Percentiles rank a stretch among this genome's conserved stretches.
These are phyloP conservation scores for Novumbra hubbsi DNA, from an alignment of 2,797 vertebrate species.

Conservation along the genomic window DNA sequence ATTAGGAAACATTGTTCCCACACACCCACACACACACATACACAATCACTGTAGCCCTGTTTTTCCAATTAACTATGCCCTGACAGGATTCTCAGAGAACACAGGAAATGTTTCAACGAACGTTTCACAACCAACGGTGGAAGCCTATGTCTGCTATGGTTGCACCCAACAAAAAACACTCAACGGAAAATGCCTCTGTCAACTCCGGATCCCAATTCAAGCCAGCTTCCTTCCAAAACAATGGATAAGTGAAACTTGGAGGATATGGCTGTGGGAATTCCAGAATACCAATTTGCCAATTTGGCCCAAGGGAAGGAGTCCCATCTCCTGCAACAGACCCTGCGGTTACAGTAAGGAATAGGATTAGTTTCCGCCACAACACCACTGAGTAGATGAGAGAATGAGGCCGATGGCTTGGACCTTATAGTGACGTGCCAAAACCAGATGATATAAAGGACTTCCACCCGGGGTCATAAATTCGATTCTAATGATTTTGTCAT, in stretches of 20 bases:
- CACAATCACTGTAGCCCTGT: slow-evolving; percentile 43
- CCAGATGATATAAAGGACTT: slow-evolving; percentile 68
- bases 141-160: not conserved
- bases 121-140: slow-evolving; percentile 16
- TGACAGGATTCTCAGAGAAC: slow-evolving; percentile 34
- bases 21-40: too few species aligned
- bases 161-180: not conserved
- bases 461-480: slow-evolving; percentile 79
- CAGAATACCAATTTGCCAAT: slow-evolving; percentile 28
- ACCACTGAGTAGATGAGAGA: slow-evolving; percentile 54
- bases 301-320: slow-evolving; percentile 30
- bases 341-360: slow-evolving; percentile 49
- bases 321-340: slow-evolving; percentile 39
- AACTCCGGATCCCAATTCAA: not conserved
- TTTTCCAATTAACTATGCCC: slow-evolving; percentile 45
- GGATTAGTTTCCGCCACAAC: slow-evolving; percentile 56
- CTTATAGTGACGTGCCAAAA: slow-evolving; percentile 61
- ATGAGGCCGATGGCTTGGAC: slow-evolving; percentile 53
- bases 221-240: slow-evolving; percentile 6
- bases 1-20: slow-evolving; percentile 35
- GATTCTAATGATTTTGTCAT: slow-evolving; percentile 88
- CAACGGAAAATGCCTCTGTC: not conserved
- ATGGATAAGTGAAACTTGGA: slow-evolving; percentile 29
- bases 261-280: slow-evolving; percentile 25
- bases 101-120: slow-evolving; percentile 21